These are phyloP conservation scores for Manis pentadactyla DNA, from an alignment of 2,797 vertebrate genomes.

Conservation along the genomic window DNA sequence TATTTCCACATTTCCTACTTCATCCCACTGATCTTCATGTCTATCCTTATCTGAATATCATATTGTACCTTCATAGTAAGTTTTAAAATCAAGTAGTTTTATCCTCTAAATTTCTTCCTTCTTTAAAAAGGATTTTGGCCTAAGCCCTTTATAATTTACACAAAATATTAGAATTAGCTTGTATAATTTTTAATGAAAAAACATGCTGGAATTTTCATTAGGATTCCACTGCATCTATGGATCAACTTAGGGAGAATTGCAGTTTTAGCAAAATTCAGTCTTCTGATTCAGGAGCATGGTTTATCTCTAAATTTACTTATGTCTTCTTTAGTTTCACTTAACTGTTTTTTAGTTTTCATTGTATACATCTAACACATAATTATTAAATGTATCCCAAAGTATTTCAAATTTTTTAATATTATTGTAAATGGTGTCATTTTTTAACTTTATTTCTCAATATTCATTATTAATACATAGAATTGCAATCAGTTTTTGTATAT, in stretches of 20 bases:
- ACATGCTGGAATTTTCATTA: neutral
- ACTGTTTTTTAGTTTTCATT: neutral
- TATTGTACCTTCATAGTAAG: neutral
- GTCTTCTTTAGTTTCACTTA: neutral
- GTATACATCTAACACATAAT: neutral
- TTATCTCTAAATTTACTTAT: slow-evolving; percentile 13
- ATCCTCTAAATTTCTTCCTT: neutral
- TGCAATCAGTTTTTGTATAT: neutral
- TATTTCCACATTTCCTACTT: neutral
- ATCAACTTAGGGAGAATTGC: neutral
- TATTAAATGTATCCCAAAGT: neutral
- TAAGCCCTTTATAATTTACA: neutral
- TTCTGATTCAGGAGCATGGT: neutral
- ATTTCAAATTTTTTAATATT: neutral
- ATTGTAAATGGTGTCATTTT: neutral
- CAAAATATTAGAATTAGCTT: neutral
- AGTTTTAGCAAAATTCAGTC: neutral
- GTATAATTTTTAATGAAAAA: neutral
- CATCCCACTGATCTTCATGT: neutral
- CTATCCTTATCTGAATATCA: neutral
- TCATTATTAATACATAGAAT: neutral
- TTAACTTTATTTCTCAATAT: neutral
- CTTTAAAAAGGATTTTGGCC: neutral
- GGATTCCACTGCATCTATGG: neutral
- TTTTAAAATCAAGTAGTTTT: neutral